Evolutionary conservation across 2,797 vertebrate genomes (phyloP), one percentile per base, ranked within the genome.

Genomic region (Pampus argenteus): DNA sequence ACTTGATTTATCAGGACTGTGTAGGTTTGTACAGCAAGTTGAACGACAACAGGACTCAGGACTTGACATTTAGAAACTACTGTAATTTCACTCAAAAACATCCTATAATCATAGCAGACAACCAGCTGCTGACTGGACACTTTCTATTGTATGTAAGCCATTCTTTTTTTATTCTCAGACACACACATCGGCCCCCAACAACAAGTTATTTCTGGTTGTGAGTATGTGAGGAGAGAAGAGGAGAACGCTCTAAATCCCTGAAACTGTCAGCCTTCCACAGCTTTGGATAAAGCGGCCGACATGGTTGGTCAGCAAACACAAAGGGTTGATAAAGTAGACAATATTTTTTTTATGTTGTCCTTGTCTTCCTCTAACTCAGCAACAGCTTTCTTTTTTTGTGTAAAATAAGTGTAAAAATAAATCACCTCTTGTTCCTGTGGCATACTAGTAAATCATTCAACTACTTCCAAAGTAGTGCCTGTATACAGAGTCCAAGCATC

Each of bases 391-490:
- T 69, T 17, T 44, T 62, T 29, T 57, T 63, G 26, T 2, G 3
- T 25, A 40, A 74, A 70, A 72, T 59, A 74, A 66, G 25, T 44
- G 47, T 58, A 47, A 45, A 84, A 84, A 66, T 60, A 84, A 84
- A 66, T 60, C 48, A 18, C 23, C 17, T 20, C 5, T 2, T 68
- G 45, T 48, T 49, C 50, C 54, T 11, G 20, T 48, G 3, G 45
- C 36, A 6, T n/a, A 48, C n/a, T 5, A 61, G 20, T 64, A 67
- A 84, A 88, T 79, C 73, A 62, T 63, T 65, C 65, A 68, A 63
- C 58, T 61, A 38, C 64, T 71, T 66, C 74, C 49, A 73, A 62
- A 82, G 63, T 26, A 49, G 49, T 58, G 71, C 26, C 34, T 71
- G 57, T 63, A 48, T 38, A 47, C 31, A 49, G 31, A 44, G 38